These are phyloP conservation scores for Apoderus coryli DNA, from an alignment of 2,888 invertebrate genomes.

Conservation along the genomic window DNA sequence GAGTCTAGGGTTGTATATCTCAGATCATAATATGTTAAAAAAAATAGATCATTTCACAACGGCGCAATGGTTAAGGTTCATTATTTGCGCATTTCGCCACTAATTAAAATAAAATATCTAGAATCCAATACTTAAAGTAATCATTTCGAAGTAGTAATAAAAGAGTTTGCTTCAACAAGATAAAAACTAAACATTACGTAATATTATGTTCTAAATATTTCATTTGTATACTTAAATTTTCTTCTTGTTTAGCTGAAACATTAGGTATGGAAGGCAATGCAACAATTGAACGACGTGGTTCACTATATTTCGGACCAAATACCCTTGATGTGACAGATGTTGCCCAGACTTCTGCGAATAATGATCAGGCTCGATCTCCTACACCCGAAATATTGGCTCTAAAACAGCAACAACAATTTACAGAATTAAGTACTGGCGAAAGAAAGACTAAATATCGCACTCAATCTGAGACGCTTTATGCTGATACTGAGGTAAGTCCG, in stretches of 20 bases:
- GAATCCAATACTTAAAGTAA: too few species aligned
- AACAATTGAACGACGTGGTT: slow-evolving; percentile 39
- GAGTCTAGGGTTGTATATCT: too few species aligned
- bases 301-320: slow-evolving; percentile 32
- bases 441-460: slow-evolving; percentile 29
- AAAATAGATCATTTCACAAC: too few species aligned
- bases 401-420: slow-evolving; percentile 12
- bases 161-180: too few species aligned
- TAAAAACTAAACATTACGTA: too few species aligned
- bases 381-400: slow-evolving; percentile 33
- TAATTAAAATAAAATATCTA: too few species aligned
- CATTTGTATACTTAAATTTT: too few species aligned
- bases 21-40: too few species aligned
- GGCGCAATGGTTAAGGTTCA: too few species aligned
- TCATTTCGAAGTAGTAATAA: too few species aligned
- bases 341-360: slow-evolving; percentile 7
- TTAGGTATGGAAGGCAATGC: slow-evolving; percentile 58
- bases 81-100: too few species aligned
- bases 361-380: slow-evolving; percentile 26
- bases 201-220: too few species aligned
- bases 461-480: slow-evolving; percentile 34
- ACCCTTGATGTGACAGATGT: slow-evolving; percentile 33
- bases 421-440: slow-evolving; percentile 21
- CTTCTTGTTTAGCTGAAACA: slow-evolving; percentile 60
- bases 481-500: slow-evolving; percentile 29